A percentile compares a stretch with the other conserved stretches of the same genome.
These are phyloP conservation scores for Oscheius sp. DNA, from an alignment of 2,888 invertebrate species.

Conservation along the genomic window DNA sequence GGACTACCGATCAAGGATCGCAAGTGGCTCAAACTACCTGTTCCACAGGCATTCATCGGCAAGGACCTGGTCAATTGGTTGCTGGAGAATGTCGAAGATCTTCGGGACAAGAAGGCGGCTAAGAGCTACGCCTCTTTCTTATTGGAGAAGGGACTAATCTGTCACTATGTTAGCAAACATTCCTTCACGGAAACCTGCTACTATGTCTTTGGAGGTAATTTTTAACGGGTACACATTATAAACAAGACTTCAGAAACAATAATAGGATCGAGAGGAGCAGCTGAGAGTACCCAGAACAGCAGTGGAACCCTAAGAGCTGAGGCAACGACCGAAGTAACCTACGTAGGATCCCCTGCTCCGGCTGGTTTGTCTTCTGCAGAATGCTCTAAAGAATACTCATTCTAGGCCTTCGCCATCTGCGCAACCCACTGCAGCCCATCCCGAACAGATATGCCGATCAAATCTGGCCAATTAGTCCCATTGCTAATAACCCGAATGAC, in stretches of 20 bases:
- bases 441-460: constrained; percentile 48
- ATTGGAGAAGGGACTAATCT: constrained; percentile 63
- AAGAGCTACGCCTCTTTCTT: constrained; percentile 58
- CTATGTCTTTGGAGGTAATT: constrained; percentile 59
- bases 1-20: constrained; percentile 95
- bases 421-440: constrained; percentile 35
- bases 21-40: constrained; percentile 99
- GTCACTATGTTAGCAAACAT: constrained; percentile 69
- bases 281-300: constrained; percentile 45
- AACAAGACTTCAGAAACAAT: constrained; percentile 41
- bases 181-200: constrained; percentile 71
- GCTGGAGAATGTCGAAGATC: constrained; percentile 63
- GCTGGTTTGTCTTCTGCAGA: constrained; percentile 16
- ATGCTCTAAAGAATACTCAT: not conserved
- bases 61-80: constrained; percentile 68
- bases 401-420: constrained; percentile 26
- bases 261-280: constrained; percentile 37
- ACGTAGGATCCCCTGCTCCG: constrained; percentile 57
- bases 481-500: constrained; percentile 33
- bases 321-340: constrained; percentile 57
- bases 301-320: constrained; percentile 46
- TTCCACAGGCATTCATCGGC: constrained; percentile 97
- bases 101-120: constrained; percentile 60
- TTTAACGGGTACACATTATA: not conserved
- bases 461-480: constrained; percentile 63